Evolutionary conservation across 1,140 invertebrate species (phyloP).

Genomic region (Triops cancriformis): DNA sequence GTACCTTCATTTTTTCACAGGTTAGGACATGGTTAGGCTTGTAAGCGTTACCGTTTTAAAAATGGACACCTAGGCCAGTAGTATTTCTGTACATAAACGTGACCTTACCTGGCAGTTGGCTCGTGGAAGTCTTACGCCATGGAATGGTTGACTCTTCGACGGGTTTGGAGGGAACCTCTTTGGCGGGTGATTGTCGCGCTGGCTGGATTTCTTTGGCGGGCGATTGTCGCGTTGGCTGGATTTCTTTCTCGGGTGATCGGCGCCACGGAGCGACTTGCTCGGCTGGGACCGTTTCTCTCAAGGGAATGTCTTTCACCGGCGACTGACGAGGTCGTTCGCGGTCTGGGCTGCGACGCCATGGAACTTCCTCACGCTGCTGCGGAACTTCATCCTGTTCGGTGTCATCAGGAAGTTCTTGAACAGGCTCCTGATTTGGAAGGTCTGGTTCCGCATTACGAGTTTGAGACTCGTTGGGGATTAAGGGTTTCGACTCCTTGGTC

Average conservation of each 20-base stretch:
- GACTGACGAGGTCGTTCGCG: not conserved
- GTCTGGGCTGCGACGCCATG: not conserved
- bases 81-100: no score
- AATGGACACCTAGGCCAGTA: no score
- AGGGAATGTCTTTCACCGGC: not conserved
- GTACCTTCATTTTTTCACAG: not conserved
- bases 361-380: not conserved
- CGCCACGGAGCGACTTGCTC: constrained; percentile 19
- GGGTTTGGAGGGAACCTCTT: not conserved
- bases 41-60: no score
- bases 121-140: constrained; percentile 14
- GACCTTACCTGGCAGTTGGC: not conserved
- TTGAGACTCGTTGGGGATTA: no score
- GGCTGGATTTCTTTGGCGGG: not conserved
- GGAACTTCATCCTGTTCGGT: not conserved
- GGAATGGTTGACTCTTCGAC: not conserved
- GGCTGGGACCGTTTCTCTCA: not conserved
- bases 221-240: not conserved
- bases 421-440: no score
- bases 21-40: not conserved
- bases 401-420: no score
- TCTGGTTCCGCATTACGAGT: no score
- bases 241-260: constrained; percentile 13
- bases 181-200: not conserved
- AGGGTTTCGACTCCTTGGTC: no score